phyloP scores from a whole-genome alignment of 2,797 vertebrate species.

The Thamnophis elegans region DNA sequence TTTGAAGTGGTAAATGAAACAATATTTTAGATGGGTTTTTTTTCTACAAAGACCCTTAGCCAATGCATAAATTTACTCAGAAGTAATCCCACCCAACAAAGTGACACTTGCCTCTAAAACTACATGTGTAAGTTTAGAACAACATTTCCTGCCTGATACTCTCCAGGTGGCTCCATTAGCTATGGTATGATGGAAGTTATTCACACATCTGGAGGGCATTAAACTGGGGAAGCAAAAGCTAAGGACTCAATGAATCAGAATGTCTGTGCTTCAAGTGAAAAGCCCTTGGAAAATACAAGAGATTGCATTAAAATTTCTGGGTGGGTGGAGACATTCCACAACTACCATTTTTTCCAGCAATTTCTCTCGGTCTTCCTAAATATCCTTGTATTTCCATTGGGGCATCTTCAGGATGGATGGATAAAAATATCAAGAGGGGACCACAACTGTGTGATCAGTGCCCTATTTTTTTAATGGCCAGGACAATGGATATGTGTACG shows the following conservation, averaged over 20 bases:
- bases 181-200: not conserved
- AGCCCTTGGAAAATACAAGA: not conserved
- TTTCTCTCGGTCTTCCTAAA: not conserved
- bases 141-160: not conserved
- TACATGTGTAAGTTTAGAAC: not conserved
- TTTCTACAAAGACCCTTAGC: not conserved
- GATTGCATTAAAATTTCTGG: not conserved
- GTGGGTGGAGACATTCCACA: not conserved
- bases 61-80: not conserved
- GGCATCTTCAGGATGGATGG: not conserved
- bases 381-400: not conserved
- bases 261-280: not conserved
- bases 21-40: not conserved
- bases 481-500: not conserved
- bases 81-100: not conserved
- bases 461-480: not conserved
- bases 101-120: not conserved
- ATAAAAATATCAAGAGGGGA: not conserved
- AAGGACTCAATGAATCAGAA: not conserved
- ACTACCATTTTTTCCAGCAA: not conserved
- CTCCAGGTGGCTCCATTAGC: not conserved
- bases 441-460: not conserved
- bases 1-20: constrained; percentile 32
- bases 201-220: not conserved
- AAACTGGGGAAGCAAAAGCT: not conserved